A percentile compares a stretch with the other conserved stretches of the same genome.
These are phyloP conservation scores for Drosophila kanapiae DNA, from an alignment of 1,140 invertebrate genomes.

Conservation along the genomic window DNA sequence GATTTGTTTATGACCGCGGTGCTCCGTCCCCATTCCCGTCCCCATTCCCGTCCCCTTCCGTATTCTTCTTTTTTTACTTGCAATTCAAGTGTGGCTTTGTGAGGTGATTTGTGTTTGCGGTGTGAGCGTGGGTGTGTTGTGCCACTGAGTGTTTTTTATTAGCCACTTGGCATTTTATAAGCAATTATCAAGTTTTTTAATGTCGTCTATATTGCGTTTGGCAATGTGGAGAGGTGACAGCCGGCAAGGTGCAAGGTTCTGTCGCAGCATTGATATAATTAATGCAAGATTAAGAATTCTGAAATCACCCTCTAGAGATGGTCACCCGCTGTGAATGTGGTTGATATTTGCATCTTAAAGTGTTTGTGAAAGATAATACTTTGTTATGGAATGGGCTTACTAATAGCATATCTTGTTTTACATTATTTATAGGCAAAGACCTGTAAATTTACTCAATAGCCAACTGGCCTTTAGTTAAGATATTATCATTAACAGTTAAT, in stretches of 20 bases:
- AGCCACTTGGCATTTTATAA: constrained; percentile 35
- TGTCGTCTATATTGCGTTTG: constrained; percentile 18
- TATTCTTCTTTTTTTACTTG: constrained; percentile 18
- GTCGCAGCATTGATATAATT: constrained; percentile 3
- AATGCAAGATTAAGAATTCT: constrained; percentile 12
- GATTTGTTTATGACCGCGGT: constrained; percentile 29
- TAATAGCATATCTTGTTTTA: too few species aligned
- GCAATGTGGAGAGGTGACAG: constrained; percentile 20
- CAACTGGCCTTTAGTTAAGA: neutral
- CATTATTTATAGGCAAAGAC: neutral
- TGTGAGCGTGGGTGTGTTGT: constrained; percentile 25
- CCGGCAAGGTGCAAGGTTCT: constrained; percentile 19
- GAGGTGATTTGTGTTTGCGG: constrained; percentile 1
- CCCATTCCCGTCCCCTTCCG: neutral
- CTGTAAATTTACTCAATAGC: too few species aligned
- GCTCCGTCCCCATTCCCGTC: neutral
- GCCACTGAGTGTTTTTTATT: constrained; percentile 37
- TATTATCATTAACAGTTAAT: neutral
- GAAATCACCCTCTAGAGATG: constrained; percentile 4
- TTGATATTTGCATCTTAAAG: constrained; percentile 9
- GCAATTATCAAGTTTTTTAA: constrained; percentile 35
- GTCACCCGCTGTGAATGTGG: constrained; percentile 18
- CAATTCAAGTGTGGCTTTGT: constrained; percentile 9
- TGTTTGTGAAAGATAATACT: neutral
- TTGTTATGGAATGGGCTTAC: too few species aligned